Evolutionary conservation across 2,113 vertebrate species (phyloP), one percentile per base, ranked within the genome.

Genomic region (Pluvianellus socialis): DNA sequence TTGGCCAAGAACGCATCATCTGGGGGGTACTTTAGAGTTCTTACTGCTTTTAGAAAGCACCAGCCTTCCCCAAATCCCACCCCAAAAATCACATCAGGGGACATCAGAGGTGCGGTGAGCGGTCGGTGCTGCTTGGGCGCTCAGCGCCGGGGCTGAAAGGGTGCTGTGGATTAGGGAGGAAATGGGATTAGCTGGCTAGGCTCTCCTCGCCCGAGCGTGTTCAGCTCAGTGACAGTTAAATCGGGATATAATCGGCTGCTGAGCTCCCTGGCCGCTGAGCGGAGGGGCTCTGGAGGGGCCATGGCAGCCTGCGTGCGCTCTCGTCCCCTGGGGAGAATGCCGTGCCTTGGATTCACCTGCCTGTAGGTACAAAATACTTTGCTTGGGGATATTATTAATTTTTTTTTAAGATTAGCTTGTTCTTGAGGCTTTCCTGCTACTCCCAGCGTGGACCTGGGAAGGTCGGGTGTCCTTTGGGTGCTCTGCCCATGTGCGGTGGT

Each of bases 291-390:
- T 2, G 44, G 76, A n/a, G 81, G 66, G 77, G 55, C n/a, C 73
- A 94, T 95, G 95, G 90, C 96, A 28, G 95, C 95, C 89, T 95
- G 93, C 0, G 20, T 96, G 63, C 49, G 3, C 63, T 27, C 68
- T 16, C 45, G 1, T 35, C 75, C 50, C 2, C 71, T 56, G 79
- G 79, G 68, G 27, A 89, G 6, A 2, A 21, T 68, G 15, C 2
- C 71, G 3, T 58, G 38, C 81, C 53, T 94, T 1, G 2, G 88
- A 32, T 20, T 96, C 88, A 11, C 81, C 84, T 90, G 66, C 93
- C 94, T 97, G 97, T 92, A 97, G 70, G 97, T 97, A 97, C 87
- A 42, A 73, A 85, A 19, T 4, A 3, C 35, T 75, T 47, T 11
- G 3, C 9, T 33, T 3, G 63, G 74, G 81, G 33, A 14, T 44